Percentiles rank a stretch among this genome's conserved stretches.
Conservation (phyloP, 2,888 invertebrate species). For the Stenodema calcarata region DNA sequence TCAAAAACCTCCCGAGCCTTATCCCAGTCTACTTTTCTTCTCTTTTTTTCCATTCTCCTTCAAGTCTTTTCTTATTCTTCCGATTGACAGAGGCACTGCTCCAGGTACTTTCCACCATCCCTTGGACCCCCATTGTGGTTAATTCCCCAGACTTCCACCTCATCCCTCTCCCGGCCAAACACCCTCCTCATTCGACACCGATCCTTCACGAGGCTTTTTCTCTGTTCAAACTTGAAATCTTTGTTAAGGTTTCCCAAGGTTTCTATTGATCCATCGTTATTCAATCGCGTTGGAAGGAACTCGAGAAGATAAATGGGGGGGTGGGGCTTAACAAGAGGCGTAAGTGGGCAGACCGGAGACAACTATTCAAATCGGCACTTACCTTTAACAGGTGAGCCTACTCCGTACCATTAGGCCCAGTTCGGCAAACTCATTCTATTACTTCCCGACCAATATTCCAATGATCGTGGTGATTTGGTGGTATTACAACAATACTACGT, state of each 20-base stretch:
- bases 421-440: neutral
- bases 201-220: neutral
- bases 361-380: neutral
- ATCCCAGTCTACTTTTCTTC: neutral
- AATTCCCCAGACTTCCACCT: neutral
- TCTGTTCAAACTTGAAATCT: conserved; percentile 17
- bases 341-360: conserved; percentile 3
- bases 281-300: conserved; percentile 34
- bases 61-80: conserved; percentile 25
- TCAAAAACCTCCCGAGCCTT: neutral
- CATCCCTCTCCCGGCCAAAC: no score
- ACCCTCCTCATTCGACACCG: neutral
- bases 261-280: conserved; percentile 38
- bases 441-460: no score
- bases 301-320: conserved; percentile 41
- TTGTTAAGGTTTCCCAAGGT: neutral
- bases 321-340: conserved; percentile 3
- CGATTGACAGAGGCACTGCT: conserved; percentile 14
- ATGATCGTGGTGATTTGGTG: no score
- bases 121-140: conserved; percentile 10
- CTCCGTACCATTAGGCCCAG: neutral
- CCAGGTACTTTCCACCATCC: neutral
- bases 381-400: neutral
- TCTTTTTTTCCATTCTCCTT: neutral
- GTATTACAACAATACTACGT: no score